phyloP scores from a whole-genome alignment of 2,888 invertebrate genomes.

The Cheilosia variabilis region DNA sequence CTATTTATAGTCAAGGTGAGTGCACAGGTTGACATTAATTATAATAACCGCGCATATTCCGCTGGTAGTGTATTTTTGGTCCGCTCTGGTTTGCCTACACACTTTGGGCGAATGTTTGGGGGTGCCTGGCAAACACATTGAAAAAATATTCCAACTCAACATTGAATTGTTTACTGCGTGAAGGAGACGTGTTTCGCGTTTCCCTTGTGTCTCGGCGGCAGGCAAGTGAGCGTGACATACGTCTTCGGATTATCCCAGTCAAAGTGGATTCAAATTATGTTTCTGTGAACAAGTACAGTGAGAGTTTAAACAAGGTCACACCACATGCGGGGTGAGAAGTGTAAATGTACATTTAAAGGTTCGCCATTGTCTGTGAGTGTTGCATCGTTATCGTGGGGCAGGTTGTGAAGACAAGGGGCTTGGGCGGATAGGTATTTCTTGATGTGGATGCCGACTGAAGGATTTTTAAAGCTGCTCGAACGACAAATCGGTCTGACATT shows the following conservation, averaged over 20 bases:
- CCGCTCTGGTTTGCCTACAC: not conserved
- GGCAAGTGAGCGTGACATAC: slow-evolving; percentile 5
- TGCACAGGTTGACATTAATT: slow-evolving; percentile 67
- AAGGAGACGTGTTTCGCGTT: not conserved
- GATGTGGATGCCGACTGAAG: not conserved
- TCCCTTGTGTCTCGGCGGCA: not conserved
- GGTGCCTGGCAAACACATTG: not conserved
- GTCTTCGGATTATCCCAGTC: slow-evolving; percentile 14
- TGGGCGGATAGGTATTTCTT: not conserved
- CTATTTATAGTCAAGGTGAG: slow-evolving; percentile 57
- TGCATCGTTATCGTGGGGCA: not conserved
- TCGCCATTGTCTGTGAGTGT: not conserved
- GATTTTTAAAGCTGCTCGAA: not conserved
- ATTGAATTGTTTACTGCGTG: slow-evolving; percentile 6
- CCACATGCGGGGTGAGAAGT: not conserved
- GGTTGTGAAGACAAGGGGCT: not conserved
- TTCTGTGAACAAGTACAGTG: slow-evolving; percentile 1
- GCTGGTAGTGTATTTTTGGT: slow-evolving; percentile 25
- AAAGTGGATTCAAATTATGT: slow-evolving; percentile 20
- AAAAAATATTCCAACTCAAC: slow-evolving; percentile 36
- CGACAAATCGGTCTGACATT: not conserved
- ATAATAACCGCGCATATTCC: slow-evolving; percentile 21
- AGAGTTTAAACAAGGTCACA: slow-evolving; percentile 16
- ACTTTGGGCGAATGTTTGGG: not conserved
- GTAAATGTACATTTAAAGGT: slow-evolving; percentile 6